Evolutionary conservation across 64 coral and sea anemone genomes (phyloP), one percentile per base, ranked within the genome.

Genomic region (Actinia equina): DNA sequence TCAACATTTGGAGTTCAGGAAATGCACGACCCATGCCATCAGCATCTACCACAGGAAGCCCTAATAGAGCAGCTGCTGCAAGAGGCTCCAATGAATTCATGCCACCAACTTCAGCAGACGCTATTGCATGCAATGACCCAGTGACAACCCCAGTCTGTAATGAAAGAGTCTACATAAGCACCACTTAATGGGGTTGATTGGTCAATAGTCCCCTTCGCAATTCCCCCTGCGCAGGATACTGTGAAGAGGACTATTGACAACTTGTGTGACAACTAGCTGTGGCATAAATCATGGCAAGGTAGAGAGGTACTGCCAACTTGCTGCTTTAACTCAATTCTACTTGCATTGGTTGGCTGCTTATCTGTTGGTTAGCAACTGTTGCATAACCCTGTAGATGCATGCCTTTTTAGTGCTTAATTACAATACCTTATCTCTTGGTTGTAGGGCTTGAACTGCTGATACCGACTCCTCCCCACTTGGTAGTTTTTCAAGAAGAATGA

Each of bases 21-120:
- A 99, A 99, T 3, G 96, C 96, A 86, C 96, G 93, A 5, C 96
- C 96, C 96, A 99, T 99, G 83, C 93, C 93, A 87, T 99, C 96
- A 17, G 90, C 93, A 43, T 99, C 96, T 30, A 99, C 96, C 76
- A 99, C 89, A 82, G 96, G 96, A 6, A 99, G 82, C 42, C 91
- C 80, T 49, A 93, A 64, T 16, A 91, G 80, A 52, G 93, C 96
- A 76, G 83, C 96, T 12, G 84, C 59, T 54, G 82, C 88, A 19
- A 99, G 82, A 54, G 96, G 96, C 19, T 95, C 90, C 42, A 95
- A 83, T 4, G 96, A 99, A 80, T 99, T 99, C 20, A 88, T 43
- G 5, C 96, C 96, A 49, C 96, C 96, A 54, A 99, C 89, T 79
- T 99, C 96, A 51, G 56, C 81, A 84, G 88, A 95, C 44, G 92